These are phyloP conservation scores for Gymnoscelis rufifasciata DNA, from an alignment of 2,888 invertebrate genomes.

Conservation along the genomic window DNA sequence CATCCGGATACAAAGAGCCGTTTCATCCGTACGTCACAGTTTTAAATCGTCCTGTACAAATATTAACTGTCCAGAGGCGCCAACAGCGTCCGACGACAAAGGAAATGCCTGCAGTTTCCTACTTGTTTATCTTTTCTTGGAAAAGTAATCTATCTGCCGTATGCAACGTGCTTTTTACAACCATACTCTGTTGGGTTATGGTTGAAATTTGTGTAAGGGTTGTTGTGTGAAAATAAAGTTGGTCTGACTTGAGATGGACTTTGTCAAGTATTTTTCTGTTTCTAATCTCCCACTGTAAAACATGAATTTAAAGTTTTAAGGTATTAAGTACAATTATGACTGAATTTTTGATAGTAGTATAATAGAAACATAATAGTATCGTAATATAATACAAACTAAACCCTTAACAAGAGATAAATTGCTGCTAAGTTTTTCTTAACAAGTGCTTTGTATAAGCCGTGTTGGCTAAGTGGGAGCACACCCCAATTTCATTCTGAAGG, in stretches of 20 bases:
- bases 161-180: conserved; percentile 6
- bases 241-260: conserved; percentile 12
- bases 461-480: no score
- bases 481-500: no score
- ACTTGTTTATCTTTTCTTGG: conserved; percentile 25
- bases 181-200: neutral
- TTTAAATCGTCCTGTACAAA: conserved; percentile 23
- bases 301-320: no score
- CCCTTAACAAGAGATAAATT: no score
- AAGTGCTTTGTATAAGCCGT: no score
- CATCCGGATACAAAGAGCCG: neutral
- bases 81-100: conserved; percentile 25
- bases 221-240: conserved; percentile 3
- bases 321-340: no score
- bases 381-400: no score
- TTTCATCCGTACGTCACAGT: conserved; percentile 1
- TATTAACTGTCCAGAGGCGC: conserved; percentile 20
- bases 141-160: conserved; percentile 27
- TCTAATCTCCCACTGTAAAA: no score
- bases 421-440: no score
- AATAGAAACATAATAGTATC: no score
- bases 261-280: conserved; percentile 6
- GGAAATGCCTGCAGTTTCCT: conserved; percentile 21
- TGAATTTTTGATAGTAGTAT: no score
- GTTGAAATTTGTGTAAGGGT: neutral